A percentile compares a stretch with the other conserved stretches of the same genome.
These are phyloP conservation scores for Atlantisia rogersi DNA, from an alignment of 2,113 vertebrate genomes.

Conservation along the genomic window DNA sequence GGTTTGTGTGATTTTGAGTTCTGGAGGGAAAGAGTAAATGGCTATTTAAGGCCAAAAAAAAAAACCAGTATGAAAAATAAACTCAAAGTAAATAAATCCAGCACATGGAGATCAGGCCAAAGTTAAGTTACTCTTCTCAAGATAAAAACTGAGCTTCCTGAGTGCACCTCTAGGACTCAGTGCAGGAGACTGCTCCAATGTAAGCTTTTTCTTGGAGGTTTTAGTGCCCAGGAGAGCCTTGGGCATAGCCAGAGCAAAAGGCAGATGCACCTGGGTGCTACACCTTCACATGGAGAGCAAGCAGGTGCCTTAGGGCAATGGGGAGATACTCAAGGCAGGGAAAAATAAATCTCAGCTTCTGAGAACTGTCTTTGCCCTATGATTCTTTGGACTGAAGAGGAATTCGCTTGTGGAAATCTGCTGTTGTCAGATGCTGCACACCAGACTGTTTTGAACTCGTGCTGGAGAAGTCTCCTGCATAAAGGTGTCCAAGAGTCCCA, in stretches of 20 bases:
- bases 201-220: background rate
- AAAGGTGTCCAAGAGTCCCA: background rate
- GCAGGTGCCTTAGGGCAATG: background rate
- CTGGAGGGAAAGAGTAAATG: background rate
- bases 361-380: rapidly evolving
- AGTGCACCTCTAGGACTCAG: background rate
- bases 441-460: background rate
- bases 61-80: background rate
- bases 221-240: background rate
- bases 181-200: background rate
- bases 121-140: background rate
- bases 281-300: rapidly evolving
- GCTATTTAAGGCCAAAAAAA: background rate
- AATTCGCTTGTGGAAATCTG: background rate
- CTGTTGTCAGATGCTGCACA: background rate
- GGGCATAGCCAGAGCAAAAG: background rate
- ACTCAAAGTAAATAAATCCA: background rate
- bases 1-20: background rate
- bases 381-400: background rate
- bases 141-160: background rate
- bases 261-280: background rate
- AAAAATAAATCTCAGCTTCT: background rate
- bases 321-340: background rate
- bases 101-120: background rate
- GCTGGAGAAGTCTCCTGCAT: background rate